Percentiles rank a stretch among this genome's conserved stretches.
Evolutionary conservation across 2,888 invertebrate species (phyloP).

Genomic region (Argyresthia albistria): DNA sequence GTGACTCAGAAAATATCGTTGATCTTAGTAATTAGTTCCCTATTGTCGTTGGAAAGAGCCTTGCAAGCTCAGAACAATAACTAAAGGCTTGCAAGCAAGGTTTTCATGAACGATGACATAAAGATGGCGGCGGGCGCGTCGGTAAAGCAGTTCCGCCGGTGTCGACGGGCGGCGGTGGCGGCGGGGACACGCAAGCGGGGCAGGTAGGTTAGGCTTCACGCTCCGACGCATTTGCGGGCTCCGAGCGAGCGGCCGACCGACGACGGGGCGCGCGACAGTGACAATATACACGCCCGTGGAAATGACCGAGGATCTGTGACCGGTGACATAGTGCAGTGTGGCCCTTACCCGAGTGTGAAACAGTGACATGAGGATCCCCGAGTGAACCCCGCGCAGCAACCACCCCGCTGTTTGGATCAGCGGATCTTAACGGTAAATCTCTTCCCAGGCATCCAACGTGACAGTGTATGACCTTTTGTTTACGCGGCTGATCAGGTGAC

Average conservation of each 20-base stretch:
- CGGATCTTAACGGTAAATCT: slow-evolving; percentile 68
- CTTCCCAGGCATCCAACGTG: slow-evolving; percentile 26
- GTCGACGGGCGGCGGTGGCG: slow-evolving; percentile 22
- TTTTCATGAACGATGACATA: not conserved
- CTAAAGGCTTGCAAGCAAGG: too few relatives aligned
- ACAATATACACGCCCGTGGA: slow-evolving; percentile 32
- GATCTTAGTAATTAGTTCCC: too few relatives aligned
- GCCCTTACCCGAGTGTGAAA: slow-evolving; percentile 5
- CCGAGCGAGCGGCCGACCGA: slow-evolving; percentile 37
- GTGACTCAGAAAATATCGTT: too few relatives aligned
- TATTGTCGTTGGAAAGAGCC: too few relatives aligned
- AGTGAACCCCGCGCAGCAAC: slow-evolving; percentile 41
- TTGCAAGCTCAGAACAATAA: too few relatives aligned
- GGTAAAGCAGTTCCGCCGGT: slow-evolving; percentile 46
- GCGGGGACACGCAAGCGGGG: slow-evolving; percentile 57
- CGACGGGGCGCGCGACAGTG: slow-evolving; percentile 45
- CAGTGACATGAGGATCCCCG: slow-evolving; percentile 35
- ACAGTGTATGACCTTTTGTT: slow-evolving; percentile 52
- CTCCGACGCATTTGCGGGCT: slow-evolving; percentile 63
- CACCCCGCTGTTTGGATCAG: slow-evolving; percentile 20
- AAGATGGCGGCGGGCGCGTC: slow-evolving; percentile 45
- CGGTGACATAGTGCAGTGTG: slow-evolving; percentile 58
- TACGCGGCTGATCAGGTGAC: slow-evolving; percentile 56
- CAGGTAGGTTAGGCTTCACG: slow-evolving; percentile 71
- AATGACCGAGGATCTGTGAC: slow-evolving; percentile 51